Conservation (phyloP, 2,888 invertebrate genomes). For the Axea sp. region DNA sequence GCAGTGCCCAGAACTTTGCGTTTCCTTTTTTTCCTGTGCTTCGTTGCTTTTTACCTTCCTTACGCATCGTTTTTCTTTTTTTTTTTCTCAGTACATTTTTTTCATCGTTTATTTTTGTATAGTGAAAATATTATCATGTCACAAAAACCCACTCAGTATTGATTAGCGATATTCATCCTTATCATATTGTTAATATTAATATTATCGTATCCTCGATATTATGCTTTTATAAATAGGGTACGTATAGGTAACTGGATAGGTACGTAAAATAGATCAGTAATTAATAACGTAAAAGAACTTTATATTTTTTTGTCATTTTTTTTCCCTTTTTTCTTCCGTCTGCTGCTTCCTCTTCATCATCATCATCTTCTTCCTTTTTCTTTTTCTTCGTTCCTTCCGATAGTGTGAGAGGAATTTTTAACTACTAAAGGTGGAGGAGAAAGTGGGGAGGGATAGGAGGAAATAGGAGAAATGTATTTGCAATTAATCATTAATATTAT, state of each 20-base stretch:
- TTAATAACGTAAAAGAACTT: constrained; percentile 60
- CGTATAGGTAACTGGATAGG: constrained; percentile 69
- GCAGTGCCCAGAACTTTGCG: too few relatives aligned
- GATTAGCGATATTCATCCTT: constrained; percentile 79
- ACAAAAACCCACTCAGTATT: constrained; percentile 79
- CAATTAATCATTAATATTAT: constrained; percentile 71
- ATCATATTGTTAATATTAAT: constrained; percentile 79
- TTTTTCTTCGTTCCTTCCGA: constrained; percentile 35
- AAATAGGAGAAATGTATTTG: constrained; percentile 59
- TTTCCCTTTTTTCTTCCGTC: constrained; percentile 24
- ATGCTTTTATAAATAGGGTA: constrained; percentile 79
- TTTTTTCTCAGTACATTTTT: too few relatives aligned
- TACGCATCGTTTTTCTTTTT: constrained; percentile 61
- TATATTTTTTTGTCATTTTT: constrained; percentile 48
- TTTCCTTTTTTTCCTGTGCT: too few relatives aligned
- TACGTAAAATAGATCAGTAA: constrained; percentile 66
- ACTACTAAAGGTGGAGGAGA: constrained; percentile 62
- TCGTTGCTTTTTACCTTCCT: too few relatives aligned
- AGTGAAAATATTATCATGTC: constrained; percentile 78
- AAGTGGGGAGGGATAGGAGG: constrained; percentile 51
- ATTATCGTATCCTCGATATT: constrained; percentile 79
- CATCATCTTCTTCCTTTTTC: too few relatives aligned
- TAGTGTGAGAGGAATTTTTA: constrained; percentile 56
- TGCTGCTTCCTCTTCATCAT: too few relatives aligned
- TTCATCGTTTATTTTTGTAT: constrained; percentile 60